Percentiles rank a stretch among this genome's conserved stretches.
Conservation (phyloP, 1,140 invertebrate genomes). For the Ladona fulva region DNA sequence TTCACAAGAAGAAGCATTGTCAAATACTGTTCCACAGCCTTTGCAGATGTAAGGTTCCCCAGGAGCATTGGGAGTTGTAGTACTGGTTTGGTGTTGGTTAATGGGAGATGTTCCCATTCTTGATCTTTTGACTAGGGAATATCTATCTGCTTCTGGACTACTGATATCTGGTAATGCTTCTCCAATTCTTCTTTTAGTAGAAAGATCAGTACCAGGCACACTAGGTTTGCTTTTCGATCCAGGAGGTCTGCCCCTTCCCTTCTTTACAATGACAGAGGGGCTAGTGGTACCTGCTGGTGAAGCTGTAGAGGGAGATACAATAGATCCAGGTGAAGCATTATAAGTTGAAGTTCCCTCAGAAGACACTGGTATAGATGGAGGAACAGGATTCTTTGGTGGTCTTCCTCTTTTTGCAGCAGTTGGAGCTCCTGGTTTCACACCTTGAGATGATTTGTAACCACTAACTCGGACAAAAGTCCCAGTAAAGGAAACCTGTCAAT, state of each 20-base stretch:
- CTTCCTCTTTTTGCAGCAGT: background rate
- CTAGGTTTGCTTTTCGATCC: background rate
- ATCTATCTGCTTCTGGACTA: background rate
- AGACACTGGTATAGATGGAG: background rate
- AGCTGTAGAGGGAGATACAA: background rate
- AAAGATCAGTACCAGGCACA: background rate
- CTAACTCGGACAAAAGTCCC: background rate
- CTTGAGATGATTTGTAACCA: background rate
- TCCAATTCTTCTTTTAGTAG: background rate
- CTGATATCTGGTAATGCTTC: background rate
- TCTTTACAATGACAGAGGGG: background rate
- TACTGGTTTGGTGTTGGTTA: background rate
- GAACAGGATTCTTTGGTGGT: background rate
- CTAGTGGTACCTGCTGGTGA: background rate
- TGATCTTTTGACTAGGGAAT: background rate
- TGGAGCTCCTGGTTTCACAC: background rate
- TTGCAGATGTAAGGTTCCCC: conserved; percentile 12
- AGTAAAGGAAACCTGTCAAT: background rate
- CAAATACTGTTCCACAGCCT: conserved; percentile 15
- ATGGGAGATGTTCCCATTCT: background rate
- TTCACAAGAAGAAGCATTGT: conserved; percentile 13
- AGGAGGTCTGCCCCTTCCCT: background rate
- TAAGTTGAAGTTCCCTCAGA: background rate
- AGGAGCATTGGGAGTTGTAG: background rate
- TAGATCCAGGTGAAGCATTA: no score